Evolutionary conservation across 2,797 vertebrate genomes (phyloP), one percentile per base, ranked within the genome.

Genomic region (Onychomys leucogaster): DNA sequence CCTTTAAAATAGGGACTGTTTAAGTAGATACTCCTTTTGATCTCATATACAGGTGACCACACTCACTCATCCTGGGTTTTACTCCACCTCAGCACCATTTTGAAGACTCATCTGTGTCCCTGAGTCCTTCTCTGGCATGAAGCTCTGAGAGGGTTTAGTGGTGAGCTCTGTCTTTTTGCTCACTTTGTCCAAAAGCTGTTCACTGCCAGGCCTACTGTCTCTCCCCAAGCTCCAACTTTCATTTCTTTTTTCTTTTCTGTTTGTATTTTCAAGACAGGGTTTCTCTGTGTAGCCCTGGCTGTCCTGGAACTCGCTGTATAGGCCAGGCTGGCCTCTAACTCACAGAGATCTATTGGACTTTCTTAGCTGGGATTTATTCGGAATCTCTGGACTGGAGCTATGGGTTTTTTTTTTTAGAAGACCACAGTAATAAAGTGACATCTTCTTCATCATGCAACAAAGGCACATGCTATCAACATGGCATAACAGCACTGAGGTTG

Each of bases 401-500:
- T 0, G 5, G 41, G 4, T 41, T 83, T 85, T n/a, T 41, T 13
- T 37, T n/a, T 41, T 13, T 37, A 52, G 57, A 92, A 69, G 78
- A 43, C 11, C 57, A 46, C 6, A 37, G 81, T 73, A 32, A 63
- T 21, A 29, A 57, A n/a, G 49, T 65, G 4, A 14, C 59, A 23
- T 41, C 59, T 76, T 17, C 1, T 43, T 85, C 11, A 32, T 16
- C 0, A 49, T 7, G 0, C 29, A 17, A 13, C n/a, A 13, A 92
- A 78, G 34, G 9, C 17, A 19, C 61, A 2, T 2, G 0, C 27
- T 34, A 3, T 52, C 8, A 43, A 10, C 2, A 6, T 23, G 34
- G 29, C 0, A 1, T 5, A 1, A 46, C 16, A 17, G 67, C 25
- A 23, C 3, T 73, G 77, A 17, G 2, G 2, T 0, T 69, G 75